Conservation (phyloP, 2,888 invertebrate genomes). For the Orchestes rusci region DNA sequence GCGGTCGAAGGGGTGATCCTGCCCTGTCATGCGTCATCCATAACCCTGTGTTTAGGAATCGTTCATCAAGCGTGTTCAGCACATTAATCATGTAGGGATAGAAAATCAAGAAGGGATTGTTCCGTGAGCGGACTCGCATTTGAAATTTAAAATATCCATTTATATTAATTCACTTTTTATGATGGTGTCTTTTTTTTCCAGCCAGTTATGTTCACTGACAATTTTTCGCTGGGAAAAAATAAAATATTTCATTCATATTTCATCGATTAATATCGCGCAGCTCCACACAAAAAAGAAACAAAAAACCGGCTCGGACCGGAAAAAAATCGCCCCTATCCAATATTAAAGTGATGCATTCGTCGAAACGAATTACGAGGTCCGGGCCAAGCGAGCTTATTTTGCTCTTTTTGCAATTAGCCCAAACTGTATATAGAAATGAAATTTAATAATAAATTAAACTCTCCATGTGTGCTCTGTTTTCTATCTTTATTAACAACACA, state of each 20-base stretch:
- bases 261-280: constrained; percentile 27
- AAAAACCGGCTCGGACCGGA: constrained; percentile 14
- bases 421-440: constrained; percentile 34
- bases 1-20: too few relatives aligned
- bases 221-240: constrained; percentile 23
- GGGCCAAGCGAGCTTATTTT: constrained; percentile 26
- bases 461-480: too few relatives aligned
- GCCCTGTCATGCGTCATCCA: too few relatives aligned
- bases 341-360: constrained; percentile 31
- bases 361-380: constrained; percentile 28
- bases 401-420: constrained; percentile 33
- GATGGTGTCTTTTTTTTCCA: constrained; percentile 20
- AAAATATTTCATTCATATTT: constrained; percentile 28
- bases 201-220: constrained; percentile 21
- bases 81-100: too few relatives aligned
- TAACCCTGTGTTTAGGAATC: too few relatives aligned
- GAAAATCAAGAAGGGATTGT: too few relatives aligned
- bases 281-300: constrained; percentile 21
- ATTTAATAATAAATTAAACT: constrained; percentile 37
- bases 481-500: too few relatives aligned
- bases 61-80: too few relatives aligned
- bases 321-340: constrained; percentile 28
- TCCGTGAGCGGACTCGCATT: too few relatives aligned
- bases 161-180: constrained; percentile 25
- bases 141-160: constrained; percentile 25